phyloP scores from a whole-genome alignment of 2,888 invertebrate species.

The Lutraria lutraria region DNA sequence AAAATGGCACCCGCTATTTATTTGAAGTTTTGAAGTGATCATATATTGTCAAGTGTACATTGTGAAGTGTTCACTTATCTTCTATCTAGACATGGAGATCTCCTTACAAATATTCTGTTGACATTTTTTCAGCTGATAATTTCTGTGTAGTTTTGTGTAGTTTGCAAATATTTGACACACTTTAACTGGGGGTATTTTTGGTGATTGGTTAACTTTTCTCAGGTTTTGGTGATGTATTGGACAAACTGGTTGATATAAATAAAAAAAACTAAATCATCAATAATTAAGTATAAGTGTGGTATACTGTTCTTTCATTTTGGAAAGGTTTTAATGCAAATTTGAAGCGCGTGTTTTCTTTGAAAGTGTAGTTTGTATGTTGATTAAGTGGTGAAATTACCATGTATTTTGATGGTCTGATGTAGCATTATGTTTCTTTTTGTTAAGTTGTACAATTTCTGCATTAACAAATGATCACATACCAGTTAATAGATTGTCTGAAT shows the following conservation, averaged over 20 bases:
- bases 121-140: slow-evolving; percentile 17
- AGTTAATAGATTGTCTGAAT: too few relatives aligned
- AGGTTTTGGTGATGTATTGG: not conserved
- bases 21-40: slow-evolving; percentile 26
- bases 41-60: not conserved
- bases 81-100: not conserved
- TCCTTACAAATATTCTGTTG: not conserved
- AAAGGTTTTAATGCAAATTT: too few relatives aligned
- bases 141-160: not conserved
- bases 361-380: too few relatives aligned
- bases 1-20: not conserved
- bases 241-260: not conserved
- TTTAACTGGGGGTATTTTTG: not conserved
- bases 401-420: too few relatives aligned
- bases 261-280: not conserved
- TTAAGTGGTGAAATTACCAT: too few relatives aligned
- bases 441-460: too few relatives aligned
- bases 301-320: too few relatives aligned
- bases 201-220: not conserved
- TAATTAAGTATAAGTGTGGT: too few relatives aligned
- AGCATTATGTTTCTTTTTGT: too few relatives aligned
- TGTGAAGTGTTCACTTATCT: not conserved
- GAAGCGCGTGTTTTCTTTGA: too few relatives aligned
- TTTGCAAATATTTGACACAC: slow-evolving; percentile 10
- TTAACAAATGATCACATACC: too few relatives aligned